phyloP scores from a whole-genome alignment of 1,140 invertebrate genomes.

The Uloborus diversus region DNA sequence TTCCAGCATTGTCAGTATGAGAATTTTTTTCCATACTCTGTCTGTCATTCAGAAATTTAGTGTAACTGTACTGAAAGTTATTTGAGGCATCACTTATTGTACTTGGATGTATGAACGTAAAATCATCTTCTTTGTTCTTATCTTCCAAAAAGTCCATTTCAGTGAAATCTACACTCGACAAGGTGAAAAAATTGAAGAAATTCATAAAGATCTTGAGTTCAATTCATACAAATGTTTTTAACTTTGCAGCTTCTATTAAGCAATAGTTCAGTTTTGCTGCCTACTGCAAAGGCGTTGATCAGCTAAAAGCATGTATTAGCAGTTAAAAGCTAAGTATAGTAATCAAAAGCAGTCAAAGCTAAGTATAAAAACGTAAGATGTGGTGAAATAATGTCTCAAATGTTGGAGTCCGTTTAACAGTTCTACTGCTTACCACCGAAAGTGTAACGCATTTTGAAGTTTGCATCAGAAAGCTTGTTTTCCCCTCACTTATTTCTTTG shows the following conservation, averaged over 20 bases:
- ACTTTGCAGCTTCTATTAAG: not conserved
- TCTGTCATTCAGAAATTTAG: conserved; percentile 31
- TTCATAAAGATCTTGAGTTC: not conserved
- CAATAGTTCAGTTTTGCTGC: not conserved
- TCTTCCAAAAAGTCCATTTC: not conserved
- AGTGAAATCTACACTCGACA: conserved; percentile 29
- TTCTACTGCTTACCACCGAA: too few relatives aligned
- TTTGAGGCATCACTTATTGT: conserved; percentile 3
- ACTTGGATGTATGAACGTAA: not conserved
- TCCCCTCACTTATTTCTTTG: too few relatives aligned
- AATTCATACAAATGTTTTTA: not conserved
- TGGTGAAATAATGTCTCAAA: too few relatives aligned
- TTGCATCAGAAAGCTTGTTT: too few relatives aligned
- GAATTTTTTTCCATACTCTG: not conserved
- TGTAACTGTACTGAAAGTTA: conserved; percentile 46
- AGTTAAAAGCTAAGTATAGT: too few relatives aligned
- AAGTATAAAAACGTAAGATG: too few relatives aligned
- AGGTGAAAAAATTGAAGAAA: conserved; percentile 23
- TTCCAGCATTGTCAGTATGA: too few relatives aligned
- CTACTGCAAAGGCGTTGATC: not conserved
- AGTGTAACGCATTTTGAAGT: too few relatives aligned
- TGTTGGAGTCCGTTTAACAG: too few relatives aligned
- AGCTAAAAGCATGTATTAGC: conserved; percentile 42
- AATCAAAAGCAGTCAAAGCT: conserved; percentile 16
- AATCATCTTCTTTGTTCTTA: not conserved